These are phyloP conservation scores for Osmerus mordax DNA, from an alignment of 2,113 vertebrate species.

Conservation along the genomic window DNA sequence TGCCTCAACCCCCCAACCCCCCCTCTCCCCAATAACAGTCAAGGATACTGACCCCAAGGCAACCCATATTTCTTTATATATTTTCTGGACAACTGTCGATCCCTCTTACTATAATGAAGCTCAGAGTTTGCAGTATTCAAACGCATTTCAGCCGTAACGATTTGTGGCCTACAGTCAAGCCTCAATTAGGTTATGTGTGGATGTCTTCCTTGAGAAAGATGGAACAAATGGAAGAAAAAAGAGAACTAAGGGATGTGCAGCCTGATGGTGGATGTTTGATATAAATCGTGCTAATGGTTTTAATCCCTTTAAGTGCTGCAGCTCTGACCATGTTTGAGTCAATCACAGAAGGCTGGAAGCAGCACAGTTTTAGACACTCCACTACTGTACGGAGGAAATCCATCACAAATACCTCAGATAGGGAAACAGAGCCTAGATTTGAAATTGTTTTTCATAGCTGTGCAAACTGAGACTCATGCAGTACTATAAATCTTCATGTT, in stretches of 20 bases:
- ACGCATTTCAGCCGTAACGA: constrained; percentile 50
- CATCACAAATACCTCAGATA: too few species aligned
- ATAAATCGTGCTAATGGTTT: constrained; percentile 68
- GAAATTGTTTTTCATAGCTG: not conserved
- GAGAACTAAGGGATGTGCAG: constrained; percentile 39
- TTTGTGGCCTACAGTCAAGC: constrained; percentile 56
- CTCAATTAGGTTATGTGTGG: constrained; percentile 58
- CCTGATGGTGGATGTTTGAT: constrained; percentile 62
- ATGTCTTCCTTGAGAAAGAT: constrained; percentile 34
- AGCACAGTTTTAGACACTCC: too few species aligned
- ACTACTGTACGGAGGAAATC: not conserved
- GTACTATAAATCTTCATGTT: constrained; percentile 52
- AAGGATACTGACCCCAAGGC: constrained; percentile 15
- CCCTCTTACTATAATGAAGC: constrained; percentile 65
- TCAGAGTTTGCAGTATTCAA: constrained; percentile 47
- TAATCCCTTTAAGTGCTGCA: constrained; percentile 59
- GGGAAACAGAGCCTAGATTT: too few species aligned
- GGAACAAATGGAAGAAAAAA: constrained; percentile 19
- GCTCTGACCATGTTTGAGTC: constrained; percentile 14
- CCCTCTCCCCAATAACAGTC: not conserved
- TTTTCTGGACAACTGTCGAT: constrained; percentile 43
- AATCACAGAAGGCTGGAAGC: constrained; percentile 10
- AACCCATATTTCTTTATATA: constrained; percentile 28
- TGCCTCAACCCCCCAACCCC: not conserved
- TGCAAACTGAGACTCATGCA: constrained; percentile 9